Evolutionary conservation across 2,888 invertebrate genomes (phyloP).

Genomic region (Drosophila longiperda): DNA sequence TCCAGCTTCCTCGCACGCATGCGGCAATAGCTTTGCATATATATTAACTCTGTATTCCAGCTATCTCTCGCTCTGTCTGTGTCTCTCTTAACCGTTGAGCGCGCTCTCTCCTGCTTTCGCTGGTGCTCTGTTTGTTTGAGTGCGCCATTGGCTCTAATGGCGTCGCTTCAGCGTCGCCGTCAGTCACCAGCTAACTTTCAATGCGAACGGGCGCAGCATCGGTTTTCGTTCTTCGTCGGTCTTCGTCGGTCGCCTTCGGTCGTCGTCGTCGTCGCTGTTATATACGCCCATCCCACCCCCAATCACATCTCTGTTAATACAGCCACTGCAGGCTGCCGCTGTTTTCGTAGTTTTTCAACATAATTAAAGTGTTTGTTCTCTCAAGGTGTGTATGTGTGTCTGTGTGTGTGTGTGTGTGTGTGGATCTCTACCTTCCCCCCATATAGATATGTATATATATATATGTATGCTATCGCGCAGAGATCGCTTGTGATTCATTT

Average conservation of each 20-base stretch:
- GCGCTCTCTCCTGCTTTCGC: conserved; percentile 19
- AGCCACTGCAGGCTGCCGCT: conserved; percentile 16
- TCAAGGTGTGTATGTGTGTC: conserved; percentile 39
- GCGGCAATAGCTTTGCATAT: conserved; percentile 33
- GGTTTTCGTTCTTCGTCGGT: conserved; percentile 24
- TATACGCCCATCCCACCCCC: not conserved
- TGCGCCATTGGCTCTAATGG: conserved; percentile 37
- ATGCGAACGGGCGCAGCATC: conserved; percentile 61
- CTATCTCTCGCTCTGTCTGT: not conserved
- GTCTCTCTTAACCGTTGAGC: not conserved
- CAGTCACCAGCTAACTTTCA: conserved; percentile 69
- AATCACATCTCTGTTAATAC: not conserved
- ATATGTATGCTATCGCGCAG: conserved; percentile 20
- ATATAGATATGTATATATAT: not conserved
- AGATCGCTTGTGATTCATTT: conserved; percentile 50
- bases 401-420: conserved; percentile 12
- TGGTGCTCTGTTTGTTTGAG: conserved; percentile 17
- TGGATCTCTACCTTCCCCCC: not conserved
- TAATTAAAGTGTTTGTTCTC: conserved; percentile 34
- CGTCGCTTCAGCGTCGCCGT: conserved; percentile 29
- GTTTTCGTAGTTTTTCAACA: conserved; percentile 21
- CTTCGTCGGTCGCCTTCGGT: conserved; percentile 31
- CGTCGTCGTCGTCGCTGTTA: conserved; percentile 11
- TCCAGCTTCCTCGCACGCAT: conserved; percentile 45
- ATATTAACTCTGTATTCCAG: conserved; percentile 15